These are phyloP conservation scores for Sinotaia quadrata DNA, from an alignment of 2,888 invertebrate genomes.

Conservation along the genomic window DNA sequence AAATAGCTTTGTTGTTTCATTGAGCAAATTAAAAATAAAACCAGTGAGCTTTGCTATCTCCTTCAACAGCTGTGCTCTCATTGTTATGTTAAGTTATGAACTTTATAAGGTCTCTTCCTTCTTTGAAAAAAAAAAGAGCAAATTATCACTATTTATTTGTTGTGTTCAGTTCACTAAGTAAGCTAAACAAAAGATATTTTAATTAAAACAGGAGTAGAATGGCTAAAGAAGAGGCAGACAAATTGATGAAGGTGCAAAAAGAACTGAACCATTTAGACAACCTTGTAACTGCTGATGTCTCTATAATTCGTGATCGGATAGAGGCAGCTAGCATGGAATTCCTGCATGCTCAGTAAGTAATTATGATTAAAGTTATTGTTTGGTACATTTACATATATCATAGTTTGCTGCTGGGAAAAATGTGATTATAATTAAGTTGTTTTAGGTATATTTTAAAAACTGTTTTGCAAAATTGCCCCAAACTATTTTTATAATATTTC, in stretches of 20 bases:
- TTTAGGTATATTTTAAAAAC: neutral
- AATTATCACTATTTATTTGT: no score
- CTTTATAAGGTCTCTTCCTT: no score
- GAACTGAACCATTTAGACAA: conserved; percentile 74
- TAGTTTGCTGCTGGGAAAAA: neutral
- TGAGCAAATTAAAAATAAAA: no score
- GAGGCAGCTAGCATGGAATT: conserved; percentile 83
- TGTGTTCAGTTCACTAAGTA: no score
- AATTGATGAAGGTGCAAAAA: conserved; percentile 72
- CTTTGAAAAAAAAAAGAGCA: no score
- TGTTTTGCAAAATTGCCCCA: no score
- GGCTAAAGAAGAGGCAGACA: conserved; percentile 79
- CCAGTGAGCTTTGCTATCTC: no score
- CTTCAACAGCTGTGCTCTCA: no score
- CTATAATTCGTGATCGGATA: conserved; percentile 83
- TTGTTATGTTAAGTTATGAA: no score
- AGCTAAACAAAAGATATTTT: no score
- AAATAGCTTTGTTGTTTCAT: no score
- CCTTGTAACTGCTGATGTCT: conserved; percentile 82
- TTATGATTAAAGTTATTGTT: neutral
- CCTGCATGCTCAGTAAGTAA: conserved; percentile 82
- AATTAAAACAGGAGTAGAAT: conserved; percentile 83
- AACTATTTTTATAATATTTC: no score
- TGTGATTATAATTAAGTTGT: neutral
- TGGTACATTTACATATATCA: neutral